These are phyloP conservation scores for Hylaeus anthracinus DNA, from an alignment of 1,140 invertebrate genomes.

Conservation along the genomic window DNA sequence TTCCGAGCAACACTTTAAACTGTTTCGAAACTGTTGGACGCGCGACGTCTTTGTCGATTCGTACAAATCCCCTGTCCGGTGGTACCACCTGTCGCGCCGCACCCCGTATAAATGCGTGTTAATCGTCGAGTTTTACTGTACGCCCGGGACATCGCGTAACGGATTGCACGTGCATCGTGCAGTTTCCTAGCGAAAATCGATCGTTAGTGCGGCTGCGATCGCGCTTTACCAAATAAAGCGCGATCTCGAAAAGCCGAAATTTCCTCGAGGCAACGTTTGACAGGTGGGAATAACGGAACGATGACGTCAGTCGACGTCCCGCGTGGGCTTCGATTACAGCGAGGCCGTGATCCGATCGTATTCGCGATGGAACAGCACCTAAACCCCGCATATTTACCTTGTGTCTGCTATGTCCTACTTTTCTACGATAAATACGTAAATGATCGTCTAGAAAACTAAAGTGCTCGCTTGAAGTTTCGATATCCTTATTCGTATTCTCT, in stretches of 20 bases:
- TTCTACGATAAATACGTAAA: background rate
- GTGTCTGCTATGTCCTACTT: background rate
- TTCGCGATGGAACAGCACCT: background rate
- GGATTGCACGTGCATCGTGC: background rate
- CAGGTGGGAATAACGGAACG: constrained; percentile 58
- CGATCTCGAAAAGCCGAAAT: constrained; percentile 43
- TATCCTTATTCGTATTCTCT: no score
- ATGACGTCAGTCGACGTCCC: constrained; percentile 59
- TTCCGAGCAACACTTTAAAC: no score
- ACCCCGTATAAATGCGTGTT: background rate
- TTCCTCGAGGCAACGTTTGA: constrained; percentile 44
- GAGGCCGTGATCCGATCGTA: constrained; percentile 15
- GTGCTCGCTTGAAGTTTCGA: no score
- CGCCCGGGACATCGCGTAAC: background rate
- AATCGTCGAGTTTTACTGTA: background rate
- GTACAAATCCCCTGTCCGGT: no score
- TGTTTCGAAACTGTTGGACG: no score
- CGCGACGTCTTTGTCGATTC: no score
- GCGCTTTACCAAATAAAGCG: constrained; percentile 56
- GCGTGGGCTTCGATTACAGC: constrained; percentile 63
- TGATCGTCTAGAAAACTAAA: no score
- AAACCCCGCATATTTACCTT: background rate
- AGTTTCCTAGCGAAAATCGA: no score
- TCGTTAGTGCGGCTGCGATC: background rate
- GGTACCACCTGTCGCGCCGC: no score